Base-by-base conservation (phyloP, 1,140 invertebrate species). In the Temnothorax curvispinosus region DNA sequence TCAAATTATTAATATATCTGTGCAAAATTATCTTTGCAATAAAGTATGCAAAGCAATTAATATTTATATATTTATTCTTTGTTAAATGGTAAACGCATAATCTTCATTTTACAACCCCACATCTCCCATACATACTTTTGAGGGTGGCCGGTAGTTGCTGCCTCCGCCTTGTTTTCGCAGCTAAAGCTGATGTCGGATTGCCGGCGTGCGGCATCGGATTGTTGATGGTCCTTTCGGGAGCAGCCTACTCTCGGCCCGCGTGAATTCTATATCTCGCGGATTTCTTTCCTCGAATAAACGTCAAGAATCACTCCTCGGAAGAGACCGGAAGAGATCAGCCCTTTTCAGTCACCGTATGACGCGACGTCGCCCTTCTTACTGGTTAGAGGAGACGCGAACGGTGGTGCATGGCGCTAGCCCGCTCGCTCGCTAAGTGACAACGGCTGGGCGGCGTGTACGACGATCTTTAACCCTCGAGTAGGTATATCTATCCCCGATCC, bases 61-160 rank as follows among this genome's bases (percentile, higher is more conserved):
- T 21, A 44, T n/a, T 64, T 47, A 7, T 27, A 77, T 44, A 44
- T 27, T 13, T 1, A 44, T 60, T 6, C 41, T 47, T 2, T n/a
- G 13, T 1, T n/a, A 15, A 77, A 77, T 9, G 9, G 50, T 27
- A 41, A 58, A 58, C 41, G 7, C 58, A 13, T 47, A 15, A 8
- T 78, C 32, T 35, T 35, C 18, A 58, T 35, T 50, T 69, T 11
- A 80, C 8, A 35, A 8, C 27, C 56, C 5, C 9, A 38, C 27
- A 3, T 41, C 11, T 8, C 9, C 21, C 7, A 74, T 91, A 91
- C 90, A 60, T 91, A 91, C 90, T 90, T 90, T 88, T 86, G 7
- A 88, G 60, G 60, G 85, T 81, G 72, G 44, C 21, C 21, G 80
- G 56, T 18, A 64, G 11, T 2, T 58, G 77, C 4, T 32, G 69